Evolutionary conservation across 2,113 vertebrate species (phyloP).

Genomic region (Mustela lutreola): DNA sequence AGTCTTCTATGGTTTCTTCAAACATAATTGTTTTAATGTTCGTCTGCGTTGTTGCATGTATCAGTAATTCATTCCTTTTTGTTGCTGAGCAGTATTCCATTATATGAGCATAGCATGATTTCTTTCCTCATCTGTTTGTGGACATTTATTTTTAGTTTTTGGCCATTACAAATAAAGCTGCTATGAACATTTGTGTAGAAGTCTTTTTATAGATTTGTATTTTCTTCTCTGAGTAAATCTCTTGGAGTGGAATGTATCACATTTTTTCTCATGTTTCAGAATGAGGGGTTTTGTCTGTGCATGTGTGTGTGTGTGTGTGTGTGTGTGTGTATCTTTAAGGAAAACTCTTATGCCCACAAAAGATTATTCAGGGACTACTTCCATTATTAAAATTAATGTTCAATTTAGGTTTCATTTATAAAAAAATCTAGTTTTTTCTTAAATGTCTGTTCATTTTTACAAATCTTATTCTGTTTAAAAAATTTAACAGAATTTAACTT

Average conservation of each 20-base stretch:
- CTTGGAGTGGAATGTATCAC: neutral
- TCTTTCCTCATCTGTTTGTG: constrained; percentile 18
- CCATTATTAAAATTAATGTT: constrained; percentile 8
- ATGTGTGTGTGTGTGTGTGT: neutral
- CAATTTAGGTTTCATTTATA: neutral
- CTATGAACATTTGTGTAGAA: neutral
- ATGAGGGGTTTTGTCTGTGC: neutral
- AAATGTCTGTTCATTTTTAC: constrained; percentile 2
- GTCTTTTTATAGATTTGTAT: neutral
- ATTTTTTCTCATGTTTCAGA: neutral
- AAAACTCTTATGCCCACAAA: neutral
- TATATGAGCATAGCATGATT: neutral
- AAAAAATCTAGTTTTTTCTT: neutral
- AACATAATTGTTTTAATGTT: neutral
- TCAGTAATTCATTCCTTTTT: neutral
- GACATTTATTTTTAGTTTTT: neutral
- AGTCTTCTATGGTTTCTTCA: neutral
- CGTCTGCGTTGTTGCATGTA: neutral
- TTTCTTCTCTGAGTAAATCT: neutral
- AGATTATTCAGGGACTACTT: neutral
- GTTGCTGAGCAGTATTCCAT: neutral
- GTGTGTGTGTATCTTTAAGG: neutral
- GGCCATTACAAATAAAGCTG: neutral
- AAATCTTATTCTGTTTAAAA: constrained; percentile 6
- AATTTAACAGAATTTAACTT: constrained; percentile 14